Base-by-base conservation (phyloP, 2,797 vertebrate species). In the Brotula barbata region DNA sequence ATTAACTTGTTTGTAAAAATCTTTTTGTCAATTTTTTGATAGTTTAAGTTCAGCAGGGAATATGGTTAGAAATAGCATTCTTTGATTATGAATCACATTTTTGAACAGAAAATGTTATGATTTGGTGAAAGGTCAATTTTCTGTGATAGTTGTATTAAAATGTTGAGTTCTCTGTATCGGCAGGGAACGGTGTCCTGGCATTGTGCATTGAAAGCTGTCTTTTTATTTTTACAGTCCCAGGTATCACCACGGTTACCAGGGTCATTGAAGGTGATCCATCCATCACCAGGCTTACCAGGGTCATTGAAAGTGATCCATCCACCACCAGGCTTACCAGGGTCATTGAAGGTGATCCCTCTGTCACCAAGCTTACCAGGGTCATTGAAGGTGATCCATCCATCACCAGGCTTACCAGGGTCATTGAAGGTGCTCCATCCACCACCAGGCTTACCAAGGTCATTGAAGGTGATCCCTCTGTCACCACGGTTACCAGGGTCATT, bases 401-500 rank as follows among this genome's bases (percentile, higher is more conserved):
- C 34, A 3, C 8, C 34, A 4, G 3, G 3, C 6, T 36, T 12
- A 36, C 34, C 34, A 36, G 34, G 34, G 86, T 94, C 8, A 50
- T 88, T n/a, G 4, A 59, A 46, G 77, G 85, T 86, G n/a, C n/a
- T n/a, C n/a, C n/a, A n/a, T n/a, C n/a, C n/a, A n/a, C n/a, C n/a
- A n/a, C n/a, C n/a, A n/a, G n/a, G n/a, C n/a, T n/a, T n/a, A n/a
- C n/a, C n/a, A n/a, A n/a, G n/a, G n/a, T n/a, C n/a, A 91, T 93
- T 83, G 80, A 61, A 17, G n/a, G 11, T 0, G 83, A 91, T 5
- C 88, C 92, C 62, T 63, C 87, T 40, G 17, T 91, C 71, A 89
- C 90, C 76, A 91, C 89, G 66, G 36, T 93, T 20, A 93, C 92
- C 39, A 88, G 85, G 71, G 74, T 93, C 31, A 86, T 91, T 66